Evolutionary conservation across 2,888 invertebrate genomes (phyloP).

Genomic region (Rhynchonema sp.): DNA sequence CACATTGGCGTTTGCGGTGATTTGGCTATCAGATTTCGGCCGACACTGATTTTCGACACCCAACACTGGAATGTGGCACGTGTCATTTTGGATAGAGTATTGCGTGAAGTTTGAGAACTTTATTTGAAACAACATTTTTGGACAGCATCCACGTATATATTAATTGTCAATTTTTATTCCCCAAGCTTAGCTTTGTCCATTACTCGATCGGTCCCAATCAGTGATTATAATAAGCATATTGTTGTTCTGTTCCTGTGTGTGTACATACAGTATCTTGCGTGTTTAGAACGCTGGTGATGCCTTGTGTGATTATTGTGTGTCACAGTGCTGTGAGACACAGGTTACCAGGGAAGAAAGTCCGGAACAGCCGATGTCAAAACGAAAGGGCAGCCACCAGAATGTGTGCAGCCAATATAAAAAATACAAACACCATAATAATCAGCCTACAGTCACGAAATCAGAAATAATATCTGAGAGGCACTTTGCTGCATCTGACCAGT

Average conservation of each 20-base stretch:
- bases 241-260: too few species aligned
- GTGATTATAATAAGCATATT: too few species aligned
- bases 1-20: slow-evolving; percentile 69
- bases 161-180: too few species aligned
- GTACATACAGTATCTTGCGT: too few species aligned
- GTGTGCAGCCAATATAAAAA: too few species aligned
- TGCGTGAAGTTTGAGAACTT: slow-evolving; percentile 3
- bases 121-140: background rate
- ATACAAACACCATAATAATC: background rate
- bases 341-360: too few species aligned
- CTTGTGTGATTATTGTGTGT: too few species aligned
- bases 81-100: slow-evolving; percentile 42
- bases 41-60: slow-evolving; percentile 63
- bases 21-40: slow-evolving; percentile 57
- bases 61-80: slow-evolving; percentile 72
- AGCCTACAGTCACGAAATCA: background rate
- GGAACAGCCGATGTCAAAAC: too few species aligned
- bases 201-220: too few species aligned
- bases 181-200: too few species aligned
- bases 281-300: too few species aligned
- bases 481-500: background rate
- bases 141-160: background rate
- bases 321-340: too few species aligned
- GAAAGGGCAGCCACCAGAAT: background rate
- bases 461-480: background rate